Evolutionary conservation across 2,888 invertebrate species (phyloP), one percentile per base, ranked within the genome.

Genomic region (Orthosia cruda): DNA sequence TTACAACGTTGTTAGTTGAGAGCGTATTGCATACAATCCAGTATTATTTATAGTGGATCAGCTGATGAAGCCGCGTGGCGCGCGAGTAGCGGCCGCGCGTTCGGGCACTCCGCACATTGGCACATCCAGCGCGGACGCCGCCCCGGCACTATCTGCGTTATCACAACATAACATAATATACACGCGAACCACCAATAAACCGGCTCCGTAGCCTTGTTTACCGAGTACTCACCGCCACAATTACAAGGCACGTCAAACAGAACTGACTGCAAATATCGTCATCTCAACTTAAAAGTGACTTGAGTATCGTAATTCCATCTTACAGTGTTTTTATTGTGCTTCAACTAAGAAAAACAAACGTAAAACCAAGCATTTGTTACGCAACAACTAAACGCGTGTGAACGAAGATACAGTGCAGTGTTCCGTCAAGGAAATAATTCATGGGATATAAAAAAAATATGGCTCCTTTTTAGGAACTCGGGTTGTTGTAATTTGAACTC

Each of bases 1-100:
- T 61, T 66, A 15, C 18, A 83, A 26, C 54, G 58, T 72, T 23
- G 61, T 61, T 61, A 18, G 45, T 70, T 64, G 54, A 62, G 61
- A 68, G 65, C 70, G 68, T 71, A 67, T 70, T 71, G 93, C 94
- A 95, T 93, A 90, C 91, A 74, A 94, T 95, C 94, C 92, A 90
- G 91, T 93, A 96, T 95, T 96, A 96, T 96, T 96, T 95, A 96
- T 96, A 96, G 96, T 94, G 91, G 91, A 95, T 95, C 96, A 95
- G 96, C 96, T 96, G 95, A 92, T 90, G 85, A 85, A 84, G 82
- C 84, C 87, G 84, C 85, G 83, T 84, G 82, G 83, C 74, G 82
- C 81, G 77, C 62, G 79, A 68, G 78, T 77, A 76, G 76, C 69
- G 73, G 59, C 57, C 68, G 81, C 81, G 87, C 89, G 88, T 77